phyloP scores from a whole-genome alignment of 2,888 invertebrate genomes.

The Volucella inanis region DNA sequence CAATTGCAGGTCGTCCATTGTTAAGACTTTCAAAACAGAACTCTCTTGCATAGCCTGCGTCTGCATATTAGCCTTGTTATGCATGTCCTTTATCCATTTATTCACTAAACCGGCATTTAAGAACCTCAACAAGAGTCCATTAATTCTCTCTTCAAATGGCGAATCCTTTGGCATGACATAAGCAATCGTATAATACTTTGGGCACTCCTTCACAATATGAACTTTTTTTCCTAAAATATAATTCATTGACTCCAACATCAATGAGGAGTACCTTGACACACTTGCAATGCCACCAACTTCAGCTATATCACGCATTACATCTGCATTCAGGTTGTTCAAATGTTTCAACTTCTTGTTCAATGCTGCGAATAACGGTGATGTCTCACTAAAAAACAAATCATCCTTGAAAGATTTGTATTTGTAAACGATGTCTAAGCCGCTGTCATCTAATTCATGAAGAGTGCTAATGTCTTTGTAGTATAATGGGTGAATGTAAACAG shows the following conservation, averaged over 20 bases:
- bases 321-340: conserved; percentile 77
- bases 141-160: conserved; percentile 80
- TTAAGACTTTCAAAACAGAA: conserved; percentile 78
- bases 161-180: conserved; percentile 81
- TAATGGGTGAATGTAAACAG: conserved; percentile 82
- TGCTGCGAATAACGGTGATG: conserved; percentile 80
- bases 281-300: conserved; percentile 78
- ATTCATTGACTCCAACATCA: conserved; percentile 79
- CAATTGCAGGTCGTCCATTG: conserved; percentile 81
- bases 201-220: conserved; percentile 82
- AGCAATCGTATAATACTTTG: conserved; percentile 81
- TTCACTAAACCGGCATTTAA: conserved; percentile 80
- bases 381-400: conserved; percentile 82
- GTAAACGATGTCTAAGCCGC: conserved; percentile 80
- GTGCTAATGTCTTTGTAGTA: conserved; percentile 82
- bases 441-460: conserved; percentile 81
- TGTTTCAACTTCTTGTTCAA: conserved; percentile 79
- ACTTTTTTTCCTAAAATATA: conserved; percentile 77
- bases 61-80: conserved; percentile 76
- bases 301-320: conserved; percentile 78
- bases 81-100: conserved; percentile 81
- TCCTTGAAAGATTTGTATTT: conserved; percentile 82
- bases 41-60: conserved; percentile 58
- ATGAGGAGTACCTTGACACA: conserved; percentile 79
- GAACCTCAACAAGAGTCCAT: conserved; percentile 79